Base-by-base conservation (phyloP, 2,888 invertebrate genomes). In the Clitarchus hookeri region DNA sequence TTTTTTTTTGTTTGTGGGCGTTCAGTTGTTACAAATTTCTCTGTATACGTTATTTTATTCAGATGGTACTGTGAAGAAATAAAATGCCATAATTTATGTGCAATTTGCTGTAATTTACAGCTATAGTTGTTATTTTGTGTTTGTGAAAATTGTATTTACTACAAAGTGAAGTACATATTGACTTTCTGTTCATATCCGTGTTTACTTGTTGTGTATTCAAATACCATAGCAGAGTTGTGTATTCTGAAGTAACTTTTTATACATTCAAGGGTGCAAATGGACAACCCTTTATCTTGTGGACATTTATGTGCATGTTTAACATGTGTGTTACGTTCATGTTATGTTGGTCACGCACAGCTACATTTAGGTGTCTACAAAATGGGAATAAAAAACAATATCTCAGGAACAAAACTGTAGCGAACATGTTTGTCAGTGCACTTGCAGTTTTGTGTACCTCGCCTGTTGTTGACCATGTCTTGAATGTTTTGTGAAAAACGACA, bases 341-440 rank as follows among this genome's bases (percentile, higher is more conserved):
- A 65, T 83, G 77, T 85, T 65, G 82, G 85, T 85, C 79, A 86
- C 53, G 79, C 87, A 86, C 87, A 87, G 84, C 82, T 86, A 65
- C n/a, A 6, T 65, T 65, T 65, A 65, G 85, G 53, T 86, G 86
- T 85, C 84, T 83, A 27, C 27, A 82, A 85, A 80, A 80, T 80
- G 83, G 44, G 79, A 85, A 44, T 65, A 44, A 44, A n/a, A 78
- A 53, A 48, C 48, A 86, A 87, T 79, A 86, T 87, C 87, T 87
- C 87, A 87, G 87, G 87, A 86, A 87, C 87, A 86, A 86, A 87
- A 85, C 65, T 84, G 86, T 86, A 86, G 84, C 44, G 48, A 82
- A 84, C 87, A 87, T 87, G 84, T 86, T 87, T 86, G 87, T 87
- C 85, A 85, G 85, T 87, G 86, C 86, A 85, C 86, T 84, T 79